Base-by-base conservation (phyloP, 2,888 invertebrate species). In the Agriopis aurantiaria region DNA sequence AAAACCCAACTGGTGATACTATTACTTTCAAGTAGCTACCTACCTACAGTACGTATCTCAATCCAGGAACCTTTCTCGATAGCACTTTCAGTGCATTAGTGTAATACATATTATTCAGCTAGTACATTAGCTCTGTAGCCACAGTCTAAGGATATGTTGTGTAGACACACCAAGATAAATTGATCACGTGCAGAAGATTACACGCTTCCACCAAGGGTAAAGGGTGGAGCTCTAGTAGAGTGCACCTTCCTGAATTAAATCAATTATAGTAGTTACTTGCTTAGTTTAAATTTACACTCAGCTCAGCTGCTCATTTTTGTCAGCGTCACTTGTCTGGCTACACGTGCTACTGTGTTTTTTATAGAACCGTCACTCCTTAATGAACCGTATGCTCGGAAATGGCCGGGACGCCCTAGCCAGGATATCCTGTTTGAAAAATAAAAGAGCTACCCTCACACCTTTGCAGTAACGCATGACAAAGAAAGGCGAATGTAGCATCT, bases 391-490 rank as follows among this genome's bases (percentile, higher is more conserved):
- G 87, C 83, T 89, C 86, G 88, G 91, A 90, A 90, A 89, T 80
- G 82, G 83, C 85, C 84, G 80, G 80, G 81, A 81, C 82, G 81
- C 88, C 83, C 87, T 84, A 78, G 84, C 80, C 91, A 91, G 92
- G 92, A 92, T 91, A 91, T 92, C 92, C 92, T 92, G 92, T 92
- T 90, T 89, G 83, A 89, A 91, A 88, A 91, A 91, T 89, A 91
- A 92, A 92, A 91, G 89, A 88, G 82, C 88, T 84, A 88, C 90
- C 91, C 89, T 80, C 85, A 86, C 90, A 90, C 90, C 88, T 88
- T 86, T 83, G 73, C 76, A 74, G 62, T 65, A 75, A 74, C 73
- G 67, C 64, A 75, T 68, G 66, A 65, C 60, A 58, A 49, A 17
- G 12, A 33, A 72, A 63, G 9, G 52, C 74, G 64, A 83, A 46